phyloP scores from a whole-genome alignment of 2,888 invertebrate species.

The Calameuta pallipes region DNA sequence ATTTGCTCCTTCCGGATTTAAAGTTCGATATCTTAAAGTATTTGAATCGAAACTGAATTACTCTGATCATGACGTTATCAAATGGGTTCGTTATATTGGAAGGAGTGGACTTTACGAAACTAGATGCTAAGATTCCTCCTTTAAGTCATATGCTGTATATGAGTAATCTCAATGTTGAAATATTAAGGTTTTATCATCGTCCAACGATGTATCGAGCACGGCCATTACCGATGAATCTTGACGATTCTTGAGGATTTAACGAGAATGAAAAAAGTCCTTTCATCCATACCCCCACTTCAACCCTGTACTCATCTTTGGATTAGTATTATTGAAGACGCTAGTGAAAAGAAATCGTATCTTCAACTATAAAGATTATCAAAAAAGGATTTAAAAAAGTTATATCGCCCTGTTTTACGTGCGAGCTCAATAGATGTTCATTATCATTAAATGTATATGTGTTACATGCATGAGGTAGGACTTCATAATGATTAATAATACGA shows the following conservation, averaged over 20 bases:
- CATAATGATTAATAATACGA: not conserved
- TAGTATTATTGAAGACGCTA: not conserved
- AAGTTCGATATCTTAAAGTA: constrained; percentile 99
- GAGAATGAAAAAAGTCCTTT: not conserved
- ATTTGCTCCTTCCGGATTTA: constrained; percentile 99
- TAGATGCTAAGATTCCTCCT: constrained; percentile 78
- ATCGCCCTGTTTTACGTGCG: not conserved
- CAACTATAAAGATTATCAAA: not conserved
- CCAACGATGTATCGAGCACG: not conserved
- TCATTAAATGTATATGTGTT: not conserved
- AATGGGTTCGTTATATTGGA: constrained; percentile 99
- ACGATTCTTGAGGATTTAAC: not conserved
- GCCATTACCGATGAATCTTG: not conserved
- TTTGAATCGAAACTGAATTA: constrained; percentile 99
- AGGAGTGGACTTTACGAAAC: constrained; percentile 99
- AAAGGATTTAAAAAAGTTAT: not conserved
- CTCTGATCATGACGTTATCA: constrained; percentile 99
- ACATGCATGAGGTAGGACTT: not conserved
- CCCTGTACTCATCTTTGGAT: not conserved
- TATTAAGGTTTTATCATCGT: constrained; percentile 8
- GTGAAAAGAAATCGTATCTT: not conserved
- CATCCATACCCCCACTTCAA: not conserved
- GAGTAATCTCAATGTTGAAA: constrained; percentile 44
- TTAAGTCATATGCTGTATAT: constrained; percentile 34
- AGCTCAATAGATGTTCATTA: not conserved